phyloP scores from a whole-genome alignment of 2,888 invertebrate species.

The Hyppa rectilinea region DNA sequence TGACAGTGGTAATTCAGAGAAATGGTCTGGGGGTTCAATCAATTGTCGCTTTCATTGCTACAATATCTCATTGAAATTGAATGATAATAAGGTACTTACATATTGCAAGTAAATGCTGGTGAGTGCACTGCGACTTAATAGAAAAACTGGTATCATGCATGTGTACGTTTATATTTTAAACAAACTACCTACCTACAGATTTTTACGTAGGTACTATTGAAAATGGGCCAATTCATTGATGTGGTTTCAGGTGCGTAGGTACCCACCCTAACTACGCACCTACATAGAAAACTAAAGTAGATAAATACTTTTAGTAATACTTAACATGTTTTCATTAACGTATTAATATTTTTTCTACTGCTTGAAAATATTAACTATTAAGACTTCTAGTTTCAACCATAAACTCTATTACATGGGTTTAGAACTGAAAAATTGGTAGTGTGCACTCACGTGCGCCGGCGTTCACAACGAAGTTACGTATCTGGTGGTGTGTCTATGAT shows the following conservation, averaged over 20 bases:
- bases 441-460: too few species aligned
- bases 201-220: background rate
- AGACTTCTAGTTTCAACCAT: background rate
- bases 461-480: background rate
- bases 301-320: background rate
- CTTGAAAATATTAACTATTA: background rate
- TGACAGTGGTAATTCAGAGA: slow-evolving; percentile 57
- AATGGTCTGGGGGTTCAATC: slow-evolving; percentile 49
- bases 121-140: background rate
- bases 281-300: background rate
- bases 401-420: background rate
- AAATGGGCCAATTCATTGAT: background rate
- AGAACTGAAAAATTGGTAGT: background rate
- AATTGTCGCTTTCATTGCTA: slow-evolving; percentile 52
- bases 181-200: background rate
- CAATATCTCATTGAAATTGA: slow-evolving; percentile 37
- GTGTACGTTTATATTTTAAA: background rate
- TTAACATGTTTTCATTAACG: background rate
- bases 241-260: background rate
- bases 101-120: slow-evolving; percentile 12
- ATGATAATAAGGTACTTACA: background rate
- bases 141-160: background rate
- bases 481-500: background rate
- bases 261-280: too few species aligned
- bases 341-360: slow-evolving; percentile 1